Base-by-base conservation (phyloP, 35 echinoderm and acorn worm species). In the Chiridota heheva region DNA sequence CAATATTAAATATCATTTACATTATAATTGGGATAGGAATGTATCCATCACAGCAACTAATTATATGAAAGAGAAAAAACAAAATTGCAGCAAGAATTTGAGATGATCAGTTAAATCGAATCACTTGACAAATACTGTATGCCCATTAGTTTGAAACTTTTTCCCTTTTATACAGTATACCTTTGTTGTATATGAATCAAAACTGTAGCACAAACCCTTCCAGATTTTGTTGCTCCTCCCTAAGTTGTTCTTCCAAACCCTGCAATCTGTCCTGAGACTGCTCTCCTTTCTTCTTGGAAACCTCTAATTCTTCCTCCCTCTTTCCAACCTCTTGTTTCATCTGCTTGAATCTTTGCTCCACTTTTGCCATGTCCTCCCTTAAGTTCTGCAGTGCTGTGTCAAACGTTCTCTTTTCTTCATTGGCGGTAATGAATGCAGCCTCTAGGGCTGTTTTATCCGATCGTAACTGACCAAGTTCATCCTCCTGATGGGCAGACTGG, bases 311-410 rank as follows among this genome's bases (percentile, higher is more conserved):
- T 0, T 29, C 32, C 35, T 79, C 67, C 61, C 86, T 98, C 1
- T 58, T 64, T 30, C 63, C 64, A 7, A 98, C 72, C 30, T 98
- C 89, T 41, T 98, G 89, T 44, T 81, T 80, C 89, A 98, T 92
- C 74, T 91, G 89, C 29, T 86, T 87, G 75, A 92, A 98, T 37
- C 78, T 83, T 36, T 88, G 74, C 68, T 98, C 95, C 8, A 98
- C 95, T 72, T 61, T 77, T 1, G 74, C 89, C 67, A 92, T 90
- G 73, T 98, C 95, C 27, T 58, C 42, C 28, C 89, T 72, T 6
- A 98, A 75, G 18, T 66, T 84, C 58, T 98, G 95, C 33, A 91
- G 45, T 4, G 95, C 85, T n/a, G 79, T 69, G 39, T 98, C 95
- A 69, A 98, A 92, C 7, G 84, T 63, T 8, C 81, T 48, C 44